Conservation (phyloP, 1,140 invertebrate species). For the Eufriesea mexicana region DNA sequence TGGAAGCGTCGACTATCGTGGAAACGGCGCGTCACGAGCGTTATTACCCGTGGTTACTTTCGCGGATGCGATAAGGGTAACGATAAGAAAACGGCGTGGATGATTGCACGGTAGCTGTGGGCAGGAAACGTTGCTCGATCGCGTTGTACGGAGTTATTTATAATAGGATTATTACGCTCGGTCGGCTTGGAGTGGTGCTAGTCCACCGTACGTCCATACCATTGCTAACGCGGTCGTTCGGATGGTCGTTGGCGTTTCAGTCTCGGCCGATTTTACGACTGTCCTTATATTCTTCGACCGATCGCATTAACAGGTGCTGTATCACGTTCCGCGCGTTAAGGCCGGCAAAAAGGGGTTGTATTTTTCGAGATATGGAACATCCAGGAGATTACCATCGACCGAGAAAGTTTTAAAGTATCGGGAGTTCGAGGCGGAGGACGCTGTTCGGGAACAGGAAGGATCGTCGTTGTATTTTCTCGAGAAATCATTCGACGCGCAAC, state of each 20-base stretch:
- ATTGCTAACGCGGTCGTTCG: neutral
- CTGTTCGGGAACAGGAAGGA: neutral
- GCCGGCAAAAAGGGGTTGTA: neutral
- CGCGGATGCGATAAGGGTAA: slow-evolving; percentile 4
- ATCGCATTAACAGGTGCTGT: neutral
- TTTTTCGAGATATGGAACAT: neutral
- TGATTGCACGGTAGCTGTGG: neutral
- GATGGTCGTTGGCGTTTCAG: neutral
- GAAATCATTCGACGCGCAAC: neutral
- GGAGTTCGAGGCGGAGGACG: neutral
- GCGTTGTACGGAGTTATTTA: neutral
- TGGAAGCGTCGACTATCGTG: slow-evolving; percentile 1
- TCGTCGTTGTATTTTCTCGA: neutral
- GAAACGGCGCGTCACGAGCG: neutral
- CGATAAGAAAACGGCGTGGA: neutral
- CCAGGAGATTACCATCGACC: neutral
- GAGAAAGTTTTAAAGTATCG: neutral
- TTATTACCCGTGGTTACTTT: neutral
- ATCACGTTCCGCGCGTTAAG: neutral
- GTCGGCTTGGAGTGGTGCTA: too few species aligned
- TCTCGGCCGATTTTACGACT: neutral
- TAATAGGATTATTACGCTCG: neutral
- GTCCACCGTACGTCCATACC: neutral
- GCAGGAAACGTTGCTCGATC: neutral
- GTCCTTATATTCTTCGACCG: neutral